phyloP scores from a whole-genome alignment of 1,140 invertebrate species.

The Charaxes varanes region DNA sequence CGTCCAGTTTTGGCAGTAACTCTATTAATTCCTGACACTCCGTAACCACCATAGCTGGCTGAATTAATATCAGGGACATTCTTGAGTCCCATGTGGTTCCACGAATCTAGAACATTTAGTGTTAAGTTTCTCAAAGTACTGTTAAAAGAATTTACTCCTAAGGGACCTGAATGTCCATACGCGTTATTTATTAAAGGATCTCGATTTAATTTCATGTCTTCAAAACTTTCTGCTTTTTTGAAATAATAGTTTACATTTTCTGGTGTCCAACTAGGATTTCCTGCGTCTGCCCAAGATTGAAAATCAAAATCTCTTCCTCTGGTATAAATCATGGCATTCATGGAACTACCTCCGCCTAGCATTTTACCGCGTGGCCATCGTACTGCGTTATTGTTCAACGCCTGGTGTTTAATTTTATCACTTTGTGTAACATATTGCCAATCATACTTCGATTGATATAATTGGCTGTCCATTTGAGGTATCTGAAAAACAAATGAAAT shows the following conservation, averaged over 20 bases:
- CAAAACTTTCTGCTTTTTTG: conserved; percentile 39
- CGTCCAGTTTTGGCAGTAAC: conserved; percentile 69
- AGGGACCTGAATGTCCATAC: conserved; percentile 35
- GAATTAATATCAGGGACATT: conserved; percentile 38
- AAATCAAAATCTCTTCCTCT: conserved; percentile 76
- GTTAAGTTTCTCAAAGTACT: conserved; percentile 22
- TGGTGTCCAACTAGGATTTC: conserved; percentile 67
- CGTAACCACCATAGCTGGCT: conserved; percentile 4
- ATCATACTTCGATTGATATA: conserved; percentile 68
- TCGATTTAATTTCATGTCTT: conserved; percentile 23
- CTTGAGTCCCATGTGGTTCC: conserved; percentile 36
- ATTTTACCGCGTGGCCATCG: conserved; percentile 80
- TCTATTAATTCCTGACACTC: conserved; percentile 35
- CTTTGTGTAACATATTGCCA: conserved; percentile 75
- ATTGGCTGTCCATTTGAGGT: conserved; percentile 23
- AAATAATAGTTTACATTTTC: conserved; percentile 29
- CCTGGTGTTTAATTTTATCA: conserved; percentile 58
- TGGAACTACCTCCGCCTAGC: conserved; percentile 82
- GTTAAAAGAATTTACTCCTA: conserved; percentile 36
- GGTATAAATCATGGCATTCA: conserved; percentile 88
- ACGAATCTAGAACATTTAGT: conserved; percentile 50
- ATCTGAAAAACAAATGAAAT: too few relatives aligned
- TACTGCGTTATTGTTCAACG: conserved; percentile 53
- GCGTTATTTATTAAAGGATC: conserved; percentile 18
- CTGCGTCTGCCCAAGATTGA: conserved; percentile 78